Conservation (phyloP, 2,113 vertebrate genomes). For the Sylvietta virens region DNA sequence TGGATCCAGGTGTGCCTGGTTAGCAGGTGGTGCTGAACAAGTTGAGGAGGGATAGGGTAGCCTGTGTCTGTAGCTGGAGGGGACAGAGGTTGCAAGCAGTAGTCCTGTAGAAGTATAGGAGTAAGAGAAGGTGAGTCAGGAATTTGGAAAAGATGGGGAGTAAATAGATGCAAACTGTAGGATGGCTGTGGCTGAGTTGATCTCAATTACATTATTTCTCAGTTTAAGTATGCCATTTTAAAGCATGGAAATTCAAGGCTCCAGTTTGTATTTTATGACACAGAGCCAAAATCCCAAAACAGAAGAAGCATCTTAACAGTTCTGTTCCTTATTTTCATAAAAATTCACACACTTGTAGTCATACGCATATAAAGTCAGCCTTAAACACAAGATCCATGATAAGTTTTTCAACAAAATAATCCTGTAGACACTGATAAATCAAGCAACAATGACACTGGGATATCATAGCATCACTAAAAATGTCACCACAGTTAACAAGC, state of each 20-base stretch:
- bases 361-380: background rate
- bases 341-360: background rate
- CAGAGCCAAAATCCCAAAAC: constrained; percentile 5
- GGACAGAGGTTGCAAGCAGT: background rate
- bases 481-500: constrained; percentile 39
- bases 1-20: background rate
- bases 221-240: background rate
- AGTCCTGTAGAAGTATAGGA: background rate
- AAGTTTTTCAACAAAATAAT: constrained; percentile 17
- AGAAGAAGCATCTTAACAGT: background rate
- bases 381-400: background rate
- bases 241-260: background rate
- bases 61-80: background rate
- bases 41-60: rapidly evolving
- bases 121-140: background rate
- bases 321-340: constrained; percentile 19
- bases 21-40: background rate
- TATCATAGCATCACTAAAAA: constrained; percentile 36
- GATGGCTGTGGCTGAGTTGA: background rate
- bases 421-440: constrained; percentile 25
- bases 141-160: background rate
- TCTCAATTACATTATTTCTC: background rate
- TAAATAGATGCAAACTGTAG: background rate
- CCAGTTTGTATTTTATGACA: background rate
- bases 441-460: background rate